Base-by-base conservation (phyloP, 1,140 invertebrate genomes). In the Drosophila neocordata region DNA sequence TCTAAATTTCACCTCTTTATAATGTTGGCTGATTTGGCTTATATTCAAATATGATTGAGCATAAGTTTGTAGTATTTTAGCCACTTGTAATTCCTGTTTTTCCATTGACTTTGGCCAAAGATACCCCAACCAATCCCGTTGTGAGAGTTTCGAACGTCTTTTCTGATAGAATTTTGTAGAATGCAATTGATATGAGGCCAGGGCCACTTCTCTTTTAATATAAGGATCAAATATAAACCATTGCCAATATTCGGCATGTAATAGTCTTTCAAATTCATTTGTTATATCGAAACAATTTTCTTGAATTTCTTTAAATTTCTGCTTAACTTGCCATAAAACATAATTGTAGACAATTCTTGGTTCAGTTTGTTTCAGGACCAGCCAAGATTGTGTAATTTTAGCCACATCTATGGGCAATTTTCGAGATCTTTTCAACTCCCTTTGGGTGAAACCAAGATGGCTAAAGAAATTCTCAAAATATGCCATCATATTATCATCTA, bases 201-300 rank as follows among this genome's bases (percentile, higher is more conserved):
- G 18, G 2, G 89, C 89, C 5, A 91, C 89, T 3, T 91, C 70
- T 1, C 80, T 72, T 1, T 18, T 58, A 8, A 88, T 38, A 5
- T 79, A 63, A 2, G 58, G 22, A 1, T 55, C 55, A 2, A 91
- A 64, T 5, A 90, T 65, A 53, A 84, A 58, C 89, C 89, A 91
- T 15, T 89, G 78, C 89, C 89, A 91, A 22, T 91, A 91, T 27
- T 91, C 89, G 0, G 75, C 37, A 11, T 85, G 73, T 2, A 91
- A 38, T 8, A 91, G 11, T 3, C 73, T 57, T 58, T 91, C 89
- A 12, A 90, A 91, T 48, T 91, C 89, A 27, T 70, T 31, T 0
- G 82, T 61, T 38, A 91, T 6, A 2, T 53, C 35, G 24, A 61
- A 91, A 48, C 89, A 91, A 27, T 91, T 89, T 11, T 74, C 55